These are phyloP conservation scores for Synergus laeviventris DNA, from an alignment of 2,888 invertebrate species.

Conservation along the genomic window DNA sequence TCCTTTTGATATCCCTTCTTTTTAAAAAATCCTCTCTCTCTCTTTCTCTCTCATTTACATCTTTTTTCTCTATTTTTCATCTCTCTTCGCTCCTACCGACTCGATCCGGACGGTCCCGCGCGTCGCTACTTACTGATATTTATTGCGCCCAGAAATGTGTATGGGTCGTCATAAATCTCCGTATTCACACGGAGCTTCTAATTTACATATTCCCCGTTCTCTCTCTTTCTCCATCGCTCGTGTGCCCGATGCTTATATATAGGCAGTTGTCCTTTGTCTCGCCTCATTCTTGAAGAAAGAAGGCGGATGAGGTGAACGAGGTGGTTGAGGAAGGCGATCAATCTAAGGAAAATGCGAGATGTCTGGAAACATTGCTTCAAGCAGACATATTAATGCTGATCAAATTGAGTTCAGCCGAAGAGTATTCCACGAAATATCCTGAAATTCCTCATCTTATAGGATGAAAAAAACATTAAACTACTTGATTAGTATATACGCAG, in stretches of 20 bases:
- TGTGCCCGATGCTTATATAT: constrained; percentile 42
- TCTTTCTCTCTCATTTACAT: constrained; percentile 44
- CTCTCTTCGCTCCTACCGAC: constrained; percentile 43
- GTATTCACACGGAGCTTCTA: constrained; percentile 76
- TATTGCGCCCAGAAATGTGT: constrained; percentile 76
- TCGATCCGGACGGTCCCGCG: constrained; percentile 67
- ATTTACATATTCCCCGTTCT: constrained; percentile 73
- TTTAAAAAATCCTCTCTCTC: not conserved
- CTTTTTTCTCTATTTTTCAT: constrained; percentile 39
- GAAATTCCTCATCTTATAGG: too few relatives aligned
- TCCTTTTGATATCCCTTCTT: not conserved
- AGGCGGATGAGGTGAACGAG: constrained; percentile 35
- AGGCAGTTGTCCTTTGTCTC: constrained; percentile 45
- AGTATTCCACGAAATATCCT: too few relatives aligned
- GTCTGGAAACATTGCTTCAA: not conserved
- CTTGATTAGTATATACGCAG: too few relatives aligned
- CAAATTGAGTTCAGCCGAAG: not conserved
- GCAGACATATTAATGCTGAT: not conserved
- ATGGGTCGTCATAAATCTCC: constrained; percentile 75
- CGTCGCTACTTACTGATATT: constrained; percentile 76
- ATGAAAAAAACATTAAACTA: too few relatives aligned
- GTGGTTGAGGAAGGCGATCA: constrained; percentile 25
- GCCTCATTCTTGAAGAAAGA: constrained; percentile 43
- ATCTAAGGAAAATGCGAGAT: constrained; percentile 12
- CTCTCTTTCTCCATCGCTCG: constrained; percentile 50